A percentile compares a stretch with the other conserved stretches of the same genome.
These are phyloP conservation scores for Thysanoteuthis rhombus DNA, from an alignment of 2,888 invertebrate species.

Conservation along the genomic window DNA sequence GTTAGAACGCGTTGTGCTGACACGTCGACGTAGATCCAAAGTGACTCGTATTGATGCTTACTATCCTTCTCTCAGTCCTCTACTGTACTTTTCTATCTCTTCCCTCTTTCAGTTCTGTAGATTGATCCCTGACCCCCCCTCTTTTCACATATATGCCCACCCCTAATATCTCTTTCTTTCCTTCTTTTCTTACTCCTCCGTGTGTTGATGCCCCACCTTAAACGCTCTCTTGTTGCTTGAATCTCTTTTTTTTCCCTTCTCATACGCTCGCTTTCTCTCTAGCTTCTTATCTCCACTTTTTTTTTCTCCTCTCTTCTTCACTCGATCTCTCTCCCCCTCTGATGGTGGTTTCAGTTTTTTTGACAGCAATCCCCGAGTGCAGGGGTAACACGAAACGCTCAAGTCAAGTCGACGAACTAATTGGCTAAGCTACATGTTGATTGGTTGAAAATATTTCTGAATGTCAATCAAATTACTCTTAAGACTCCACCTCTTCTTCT, in stretches of 20 bases:
- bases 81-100: background rate
- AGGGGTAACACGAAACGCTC: background rate
- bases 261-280: too few species aligned
- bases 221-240: background rate
- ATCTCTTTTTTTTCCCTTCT: background rate
- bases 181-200: background rate
- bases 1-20: background rate
- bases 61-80: background rate
- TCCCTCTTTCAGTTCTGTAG: background rate
- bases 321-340: background rate
- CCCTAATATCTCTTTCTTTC: background rate
- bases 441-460: background rate
- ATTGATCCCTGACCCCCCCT: background rate
- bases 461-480: constrained; percentile 12
- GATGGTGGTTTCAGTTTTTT: background rate
- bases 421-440: constrained; percentile 12
- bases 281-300: background rate
- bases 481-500: background rate
- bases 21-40: background rate
- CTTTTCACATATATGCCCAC: background rate
- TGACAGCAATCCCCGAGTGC: background rate
- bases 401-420: background rate
- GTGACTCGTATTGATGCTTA: background rate
- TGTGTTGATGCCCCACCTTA: background rate
- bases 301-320: background rate